Base-by-base conservation (phyloP, 2,888 invertebrate genomes). In the Watsonalla cultraria region DNA sequence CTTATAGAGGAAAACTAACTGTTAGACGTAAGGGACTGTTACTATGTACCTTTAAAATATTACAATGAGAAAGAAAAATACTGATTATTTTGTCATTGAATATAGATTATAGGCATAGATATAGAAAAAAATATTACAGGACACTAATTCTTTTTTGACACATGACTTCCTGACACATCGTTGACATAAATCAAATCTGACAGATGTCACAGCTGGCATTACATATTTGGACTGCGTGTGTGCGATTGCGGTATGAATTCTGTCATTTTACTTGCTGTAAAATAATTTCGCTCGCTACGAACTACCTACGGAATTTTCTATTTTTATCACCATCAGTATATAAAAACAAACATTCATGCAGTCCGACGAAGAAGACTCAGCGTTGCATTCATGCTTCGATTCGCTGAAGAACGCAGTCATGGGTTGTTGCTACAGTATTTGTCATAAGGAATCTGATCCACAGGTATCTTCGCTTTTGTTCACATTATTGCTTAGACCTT, bases 351-450 rank as follows among this genome's bases (percentile, higher is more conserved):
- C 75, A 88, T 82, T 83, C 80, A 90, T 90, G 90, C 90, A 90
- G 88, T 80, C 89, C 59, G 82, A 84, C 78, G 84, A 84, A 59
- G 88, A 86, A 68, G 86, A 86, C 68, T 78, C 75, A 66, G 66
- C 82, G 71, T 72, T 89, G 83, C 88, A 87, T 85, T 89, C 89
- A 86, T 90, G 90, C 83, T 90, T 89, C 84, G 82, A 83, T 68
- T 86, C 87, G 56, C 68, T 90, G 60, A 90, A 84, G 75, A 87
- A 61, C 68, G 84, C 88, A 74, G 86, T 87, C 76, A 94, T 93
- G 94, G 94, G 94, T 69, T 94, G 94, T 82, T 95, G 94, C 80
- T 94, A 94, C 80, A 94, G 94, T 84, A 92, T 94, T 72, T 94
- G 94, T 78, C 93, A 94, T 73, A 94, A 94, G 82, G 94, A 94